Percentiles rank a stretch among this genome's conserved stretches.
phyloP scores from a whole-genome alignment of 64 coral and sea anemone species.

The Montipora efflorescens region DNA sequence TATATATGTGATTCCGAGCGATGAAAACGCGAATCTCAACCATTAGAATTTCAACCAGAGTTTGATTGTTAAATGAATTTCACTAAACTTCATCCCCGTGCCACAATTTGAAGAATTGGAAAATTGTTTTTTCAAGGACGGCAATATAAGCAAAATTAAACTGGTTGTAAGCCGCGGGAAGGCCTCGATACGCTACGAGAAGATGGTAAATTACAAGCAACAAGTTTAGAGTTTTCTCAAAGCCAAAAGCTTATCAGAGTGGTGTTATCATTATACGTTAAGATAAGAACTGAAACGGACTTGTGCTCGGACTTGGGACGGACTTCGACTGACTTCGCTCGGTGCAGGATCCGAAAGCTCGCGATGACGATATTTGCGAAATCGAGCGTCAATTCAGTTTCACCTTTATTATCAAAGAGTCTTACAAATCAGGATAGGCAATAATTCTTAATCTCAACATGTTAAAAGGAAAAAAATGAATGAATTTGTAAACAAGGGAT shows the following conservation, averaged over 20 bases:
- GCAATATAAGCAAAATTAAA: not conserved
- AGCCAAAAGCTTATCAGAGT: not conserved
- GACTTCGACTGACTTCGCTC: too few species aligned
- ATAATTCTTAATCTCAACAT: not conserved
- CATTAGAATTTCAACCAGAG: not conserved
- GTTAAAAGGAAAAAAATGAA: not conserved
- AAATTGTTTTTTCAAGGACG: not conserved
- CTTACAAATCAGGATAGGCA: too few species aligned
- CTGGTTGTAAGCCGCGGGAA: slow-evolving; percentile 17
- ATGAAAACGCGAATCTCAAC: not conserved
- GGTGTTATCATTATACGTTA: not conserved
- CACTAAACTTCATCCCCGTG: not conserved
- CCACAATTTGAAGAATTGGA: not conserved
- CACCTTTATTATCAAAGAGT: too few species aligned
- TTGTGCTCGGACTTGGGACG: too few species aligned
- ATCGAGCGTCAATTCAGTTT: too few species aligned
- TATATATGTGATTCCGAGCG: not conserved
- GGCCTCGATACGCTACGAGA: too few species aligned
- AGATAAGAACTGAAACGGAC: too few species aligned
- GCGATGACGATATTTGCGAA: too few species aligned
- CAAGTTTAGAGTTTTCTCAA: not conserved
- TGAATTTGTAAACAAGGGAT: not conserved
- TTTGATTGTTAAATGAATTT: not conserved
- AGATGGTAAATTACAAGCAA: not conserved
- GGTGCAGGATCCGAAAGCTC: too few species aligned